Base-by-base conservation (phyloP, 2,888 invertebrate genomes). In the Acleris cristana region DNA sequence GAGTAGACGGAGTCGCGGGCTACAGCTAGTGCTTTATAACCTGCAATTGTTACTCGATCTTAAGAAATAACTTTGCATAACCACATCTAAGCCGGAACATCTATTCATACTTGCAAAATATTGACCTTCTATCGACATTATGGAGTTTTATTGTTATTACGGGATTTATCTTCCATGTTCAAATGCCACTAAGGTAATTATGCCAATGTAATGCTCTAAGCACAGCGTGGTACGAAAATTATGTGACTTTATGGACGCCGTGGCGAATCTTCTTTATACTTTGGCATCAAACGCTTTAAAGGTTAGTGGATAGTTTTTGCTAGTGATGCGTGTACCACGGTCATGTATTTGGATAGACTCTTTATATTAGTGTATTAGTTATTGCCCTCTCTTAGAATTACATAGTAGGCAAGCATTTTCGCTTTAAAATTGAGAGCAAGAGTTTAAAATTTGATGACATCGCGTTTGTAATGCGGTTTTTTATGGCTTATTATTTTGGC, bases 111-210 rank as follows among this genome's bases (percentile, higher is more conserved):
- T 57, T 55, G 69, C 72, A 65, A 77, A 75, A 73, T 76, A 76
- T 72, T 78, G 79, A 81, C 79, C 77, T 80, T 80, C 75, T 23
- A 53, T 70, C 48, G 69, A 64, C 54, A 71, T 73, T 73, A 71
- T 69, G 57, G 71, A 65, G 70, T 78, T 82, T 80, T 80, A 83
- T 81, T 82, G 79, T 80, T 79, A 80, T 76, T 77, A 72, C 76
- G 70, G 73, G 75, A 80, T 80, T 82, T 80, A 79, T 81, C 76
- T 69, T 70, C 70, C 71, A 64, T 65, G 71, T 73, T 77, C 71
- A 76, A 80, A 81, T 81, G 79, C 74, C 79, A 77, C 67, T 72
- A 34, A 56, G 71, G 65, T 70, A 71, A 73, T 76, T 73, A 74
- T 76, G 74, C 64, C 71, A 72, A 18, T 64, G 65, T 71, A 61